These are phyloP conservation scores for Willowsia nigromaculata DNA, from an alignment of 2,888 invertebrate species.

Conservation along the genomic window DNA sequence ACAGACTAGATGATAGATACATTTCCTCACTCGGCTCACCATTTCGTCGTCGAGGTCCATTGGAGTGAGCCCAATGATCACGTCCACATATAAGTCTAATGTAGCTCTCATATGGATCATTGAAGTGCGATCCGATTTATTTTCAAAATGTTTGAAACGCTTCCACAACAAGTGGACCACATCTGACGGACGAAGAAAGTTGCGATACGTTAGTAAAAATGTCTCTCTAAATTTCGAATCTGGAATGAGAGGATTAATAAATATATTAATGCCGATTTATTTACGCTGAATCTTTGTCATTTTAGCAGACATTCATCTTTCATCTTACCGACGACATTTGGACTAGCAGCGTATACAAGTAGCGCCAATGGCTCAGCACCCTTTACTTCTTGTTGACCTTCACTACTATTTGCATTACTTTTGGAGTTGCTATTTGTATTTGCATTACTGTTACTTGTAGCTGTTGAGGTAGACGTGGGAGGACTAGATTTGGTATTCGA, in stretches of 20 bases:
- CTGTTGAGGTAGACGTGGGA: slow-evolving; percentile 27
- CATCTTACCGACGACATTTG: slow-evolving; percentile 88
- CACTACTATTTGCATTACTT: background rate
- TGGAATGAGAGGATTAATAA: slow-evolving; percentile 80
- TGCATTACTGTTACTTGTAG: background rate
- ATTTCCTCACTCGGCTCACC: slow-evolving; percentile 92
- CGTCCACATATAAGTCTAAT: slow-evolving; percentile 94
- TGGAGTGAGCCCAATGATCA: slow-evolving; percentile 96
- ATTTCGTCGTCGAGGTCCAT: slow-evolving; percentile 91
- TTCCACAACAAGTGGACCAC: slow-evolving; percentile 92
- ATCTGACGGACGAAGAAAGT: slow-evolving; percentile 93
- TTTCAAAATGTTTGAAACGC: slow-evolving; percentile 86
- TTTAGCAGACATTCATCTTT: background rate
- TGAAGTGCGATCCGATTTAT: slow-evolving; percentile 75
- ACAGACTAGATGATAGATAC: slow-evolving; percentile 95
- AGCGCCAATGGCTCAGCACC: slow-evolving; percentile 97
- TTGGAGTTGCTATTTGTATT: background rate
- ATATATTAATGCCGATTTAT: no score
- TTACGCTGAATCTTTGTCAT: background rate
- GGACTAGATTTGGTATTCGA: slow-evolving; percentile 62
- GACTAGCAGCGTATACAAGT: slow-evolving; percentile 96
- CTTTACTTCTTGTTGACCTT: slow-evolving; percentile 82
- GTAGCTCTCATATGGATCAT: slow-evolving; percentile 87
- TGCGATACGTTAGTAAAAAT: slow-evolving; percentile 98
- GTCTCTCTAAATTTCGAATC: slow-evolving; percentile 98